Evolutionary conservation across 2,113 vertebrate species (phyloP), one percentile per base, ranked within the genome.

Genomic region (Bubo bubo): DNA sequence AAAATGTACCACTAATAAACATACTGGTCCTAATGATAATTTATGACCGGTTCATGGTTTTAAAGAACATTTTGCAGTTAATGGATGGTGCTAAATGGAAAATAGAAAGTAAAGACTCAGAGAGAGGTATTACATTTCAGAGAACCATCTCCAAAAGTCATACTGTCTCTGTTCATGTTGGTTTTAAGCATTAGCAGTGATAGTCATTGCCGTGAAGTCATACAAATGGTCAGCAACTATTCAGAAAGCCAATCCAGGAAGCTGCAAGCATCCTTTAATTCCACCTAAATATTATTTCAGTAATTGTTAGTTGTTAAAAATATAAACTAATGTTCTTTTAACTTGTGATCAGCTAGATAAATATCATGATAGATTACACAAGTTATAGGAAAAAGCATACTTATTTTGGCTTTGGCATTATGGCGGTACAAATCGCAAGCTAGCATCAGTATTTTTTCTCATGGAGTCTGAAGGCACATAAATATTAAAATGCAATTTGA

Each of bases 401-500:
- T 92, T 76, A 19, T 73, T 63, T 71, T 88, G 71, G 55, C 85
- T 95, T 80, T 83, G 52, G 75, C 72, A 28, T 85, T 86, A 50
- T 3, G 82, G 67, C 2, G 0, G 60, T 66, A 92, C 59, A 77
- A 88, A 89, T 94, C 8, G 4, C 84, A 85, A 96, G 45, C 86
- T 90, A 92, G 26, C 53, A 64, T 81, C 86, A 62, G 70, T 92
- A 75, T 94, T 95, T 91, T 84, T 86, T 81, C 85, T 83, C 22
- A 24, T 72, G 47, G 75, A 96, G 55, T 93, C 70, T 93, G 90
- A 95, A 92, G 71, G 79, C 71, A 76, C 83, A 94, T 97, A 91
- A 97, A 97, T 97, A 97, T 97, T 95, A 96, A 96, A 97, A 94
- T 89, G 86, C 55, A 97, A 93, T 93, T 89, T 91, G 77, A 92